Evolutionary conservation across 2,888 invertebrate species (phyloP).

Genomic region (Priocnemis perturbator): DNA sequence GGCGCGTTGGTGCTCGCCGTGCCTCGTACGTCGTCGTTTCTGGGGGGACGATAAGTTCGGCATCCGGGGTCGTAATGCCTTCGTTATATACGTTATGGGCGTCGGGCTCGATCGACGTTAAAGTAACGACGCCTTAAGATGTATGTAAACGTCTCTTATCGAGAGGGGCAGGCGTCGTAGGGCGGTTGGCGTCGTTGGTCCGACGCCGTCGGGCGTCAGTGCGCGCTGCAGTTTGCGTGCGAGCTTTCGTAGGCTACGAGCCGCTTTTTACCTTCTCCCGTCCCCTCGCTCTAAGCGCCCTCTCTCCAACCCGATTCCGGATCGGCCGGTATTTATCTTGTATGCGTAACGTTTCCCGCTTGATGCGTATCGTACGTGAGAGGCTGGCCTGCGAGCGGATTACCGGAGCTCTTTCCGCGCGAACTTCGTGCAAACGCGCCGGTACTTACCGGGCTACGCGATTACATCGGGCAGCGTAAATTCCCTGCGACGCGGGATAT

Average conservation of each 20-base stretch:
- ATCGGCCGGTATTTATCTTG: constrained; percentile 49
- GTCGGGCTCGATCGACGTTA: constrained; percentile 24
- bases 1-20: not conserved
- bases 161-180: constrained; percentile 48
- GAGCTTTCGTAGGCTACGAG: too few species aligned
- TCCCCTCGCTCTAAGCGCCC: constrained; percentile 11
- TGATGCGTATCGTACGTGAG: constrained; percentile 63
- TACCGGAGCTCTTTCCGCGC: constrained; percentile 47
- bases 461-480: constrained; percentile 39
- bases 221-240: too few species aligned
- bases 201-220: too few species aligned
- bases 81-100: constrained; percentile 1
- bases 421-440: constrained; percentile 28
- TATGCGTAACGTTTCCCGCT: constrained; percentile 62
- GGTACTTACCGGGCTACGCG: constrained; percentile 32
- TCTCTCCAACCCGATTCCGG: constrained; percentile 26
- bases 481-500: constrained; percentile 10
- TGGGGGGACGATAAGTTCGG: too few species aligned
- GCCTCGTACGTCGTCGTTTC: too few species aligned
- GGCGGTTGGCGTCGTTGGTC: constrained; percentile 17
- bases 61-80: too few species aligned
- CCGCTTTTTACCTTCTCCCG: not conserved
- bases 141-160: constrained; percentile 59
- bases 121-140: constrained; percentile 52
- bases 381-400: constrained; percentile 60